A percentile compares a stretch with the other conserved stretches of the same genome.
These are phyloP conservation scores for Stenchaetothrips biformis DNA, from an alignment of 2,888 invertebrate species.

Conservation along the genomic window DNA sequence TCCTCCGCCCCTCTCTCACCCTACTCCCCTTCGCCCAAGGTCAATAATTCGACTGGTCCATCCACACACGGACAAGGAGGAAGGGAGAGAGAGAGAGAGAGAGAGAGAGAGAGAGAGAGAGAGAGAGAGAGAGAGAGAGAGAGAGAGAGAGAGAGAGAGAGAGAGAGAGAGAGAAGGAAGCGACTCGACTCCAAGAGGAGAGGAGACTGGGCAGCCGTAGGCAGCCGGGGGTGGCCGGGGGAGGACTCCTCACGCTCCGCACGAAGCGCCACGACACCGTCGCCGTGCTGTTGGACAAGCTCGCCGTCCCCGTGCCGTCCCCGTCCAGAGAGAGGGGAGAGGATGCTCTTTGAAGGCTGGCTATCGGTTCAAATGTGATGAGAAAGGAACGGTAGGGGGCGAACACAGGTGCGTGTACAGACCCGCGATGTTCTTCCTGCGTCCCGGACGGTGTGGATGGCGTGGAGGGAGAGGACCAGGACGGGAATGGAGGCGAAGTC, in stretches of 20 bases:
- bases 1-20: neutral
- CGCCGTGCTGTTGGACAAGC: neutral
- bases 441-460: neutral
- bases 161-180: conserved; percentile 7
- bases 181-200: neutral
- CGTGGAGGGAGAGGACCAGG: neutral
- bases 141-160: conserved; percentile 16
- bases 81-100: neutral
- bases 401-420: neutral
- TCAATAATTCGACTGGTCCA: conserved; percentile 24
- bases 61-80: conserved; percentile 19
- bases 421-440: neutral
- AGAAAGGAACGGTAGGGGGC: neutral
- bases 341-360: conserved; percentile 7
- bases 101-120: no score
- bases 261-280: no score
- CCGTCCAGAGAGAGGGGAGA: neutral
- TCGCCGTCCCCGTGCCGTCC: neutral
- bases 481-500: neutral
- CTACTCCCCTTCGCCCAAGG: conserved; percentile 9
- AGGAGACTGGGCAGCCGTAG: neutral
- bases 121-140: neutral
- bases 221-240: neutral
- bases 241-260: neutral
- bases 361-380: conserved; percentile 24